Percentiles rank a stretch among this genome's conserved stretches.
Evolutionary conservation across 2,888 invertebrate genomes (phyloP).

Genomic region (Epistrophe grossulariae): DNA sequence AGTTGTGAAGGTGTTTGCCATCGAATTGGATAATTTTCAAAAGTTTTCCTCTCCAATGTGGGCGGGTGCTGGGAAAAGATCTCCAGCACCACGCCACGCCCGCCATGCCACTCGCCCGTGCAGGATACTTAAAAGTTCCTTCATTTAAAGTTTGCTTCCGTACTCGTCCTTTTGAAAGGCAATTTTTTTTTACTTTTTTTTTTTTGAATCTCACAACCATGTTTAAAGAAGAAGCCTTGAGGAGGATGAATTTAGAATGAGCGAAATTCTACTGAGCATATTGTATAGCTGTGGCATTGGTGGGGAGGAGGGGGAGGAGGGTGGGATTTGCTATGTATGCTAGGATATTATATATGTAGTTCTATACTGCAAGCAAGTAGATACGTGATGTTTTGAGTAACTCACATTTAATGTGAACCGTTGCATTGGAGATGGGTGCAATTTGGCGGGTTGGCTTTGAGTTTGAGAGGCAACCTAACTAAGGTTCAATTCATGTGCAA

Average conservation of each 20-base stretch:
- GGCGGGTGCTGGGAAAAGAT: constrained; percentile 7
- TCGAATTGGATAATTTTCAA: constrained; percentile 63
- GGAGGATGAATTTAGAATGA: constrained; percentile 62
- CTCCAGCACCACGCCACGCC: neutral
- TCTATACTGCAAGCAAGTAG: constrained; percentile 13
- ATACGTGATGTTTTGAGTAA: constrained; percentile 55
- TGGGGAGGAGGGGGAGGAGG: too few species aligned
- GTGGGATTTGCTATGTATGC: too few species aligned
- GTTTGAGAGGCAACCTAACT: constrained; percentile 37
- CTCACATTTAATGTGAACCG: constrained; percentile 38
- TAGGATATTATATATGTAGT: too few species aligned
- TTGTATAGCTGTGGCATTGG: constrained; percentile 8
- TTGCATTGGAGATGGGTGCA: constrained; percentile 21
- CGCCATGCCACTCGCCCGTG: neutral
- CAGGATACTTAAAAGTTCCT: constrained; percentile 69
- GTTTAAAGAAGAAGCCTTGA: constrained; percentile 66
- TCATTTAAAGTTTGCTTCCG: constrained; percentile 71
- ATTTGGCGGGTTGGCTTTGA: neutral
- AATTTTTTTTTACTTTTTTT: constrained; percentile 10
- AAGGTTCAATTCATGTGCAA: constrained; percentile 39
- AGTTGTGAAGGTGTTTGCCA: constrained; percentile 54
- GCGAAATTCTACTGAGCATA: constrained; percentile 29
- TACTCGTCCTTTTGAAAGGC: constrained; percentile 36
- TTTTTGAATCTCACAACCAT: constrained; percentile 5
- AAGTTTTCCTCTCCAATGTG: constrained; percentile 51